Evolutionary conservation across 2,113 vertebrate genomes (phyloP).

Genomic region (Myotis davidii): DNA sequence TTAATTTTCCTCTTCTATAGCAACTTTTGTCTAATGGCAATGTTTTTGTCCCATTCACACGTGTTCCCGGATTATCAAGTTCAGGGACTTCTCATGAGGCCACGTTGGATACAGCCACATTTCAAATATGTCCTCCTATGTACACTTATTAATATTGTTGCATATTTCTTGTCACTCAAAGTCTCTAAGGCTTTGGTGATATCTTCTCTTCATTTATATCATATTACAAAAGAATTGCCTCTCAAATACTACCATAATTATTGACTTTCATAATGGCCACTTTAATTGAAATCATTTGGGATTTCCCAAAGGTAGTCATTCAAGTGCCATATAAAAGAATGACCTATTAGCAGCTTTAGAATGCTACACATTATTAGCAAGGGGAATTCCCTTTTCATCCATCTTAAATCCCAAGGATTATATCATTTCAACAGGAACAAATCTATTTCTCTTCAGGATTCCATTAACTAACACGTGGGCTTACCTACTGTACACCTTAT

Average conservation of each 20-base stretch:
- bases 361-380: conserved; percentile 60
- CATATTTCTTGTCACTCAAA: conserved; percentile 51
- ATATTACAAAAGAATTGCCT: conserved; percentile 67
- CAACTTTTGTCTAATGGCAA: neutral
- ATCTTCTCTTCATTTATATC: conserved; percentile 55
- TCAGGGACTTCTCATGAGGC: conserved; percentile 5
- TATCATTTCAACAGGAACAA: conserved; percentile 44
- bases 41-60: neutral
- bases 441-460: conserved; percentile 56
- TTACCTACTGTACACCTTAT: neutral
- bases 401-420: neutral
- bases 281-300: conserved; percentile 65
- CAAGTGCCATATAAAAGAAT: conserved; percentile 66
- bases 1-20: neutral
- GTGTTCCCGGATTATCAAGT: neutral
- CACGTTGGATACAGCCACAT: neutral
- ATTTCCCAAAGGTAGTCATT: conserved; percentile 70
- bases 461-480: neutral
- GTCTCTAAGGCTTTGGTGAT: neutral
- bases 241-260: conserved; percentile 63
- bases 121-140: neutral
- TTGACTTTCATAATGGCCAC: conserved; percentile 62
- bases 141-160: conserved; percentile 21
- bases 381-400: neutral
- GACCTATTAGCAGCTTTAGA: conserved; percentile 50